Percentiles rank a stretch among this genome's conserved stretches.
These are phyloP conservation scores for Euthynnus affinis DNA, from an alignment of 2,797 vertebrate species.

Conservation along the genomic window DNA sequence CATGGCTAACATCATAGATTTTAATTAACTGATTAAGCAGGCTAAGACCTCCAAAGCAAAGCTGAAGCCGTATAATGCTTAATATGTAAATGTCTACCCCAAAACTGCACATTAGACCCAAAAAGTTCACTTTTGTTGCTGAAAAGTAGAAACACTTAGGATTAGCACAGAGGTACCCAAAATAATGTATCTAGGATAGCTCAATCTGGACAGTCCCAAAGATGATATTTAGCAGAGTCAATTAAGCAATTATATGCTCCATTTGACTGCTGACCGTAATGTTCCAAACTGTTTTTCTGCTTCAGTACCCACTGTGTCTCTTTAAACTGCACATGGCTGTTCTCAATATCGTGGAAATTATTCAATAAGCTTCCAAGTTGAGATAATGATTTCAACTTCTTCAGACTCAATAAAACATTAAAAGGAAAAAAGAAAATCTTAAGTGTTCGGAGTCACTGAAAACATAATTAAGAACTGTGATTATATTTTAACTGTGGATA, in stretches of 20 bases:
- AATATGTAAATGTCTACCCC: not conserved
- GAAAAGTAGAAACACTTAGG: not conserved
- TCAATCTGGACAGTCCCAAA: constrained; percentile 45
- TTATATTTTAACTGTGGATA: constrained; percentile 9
- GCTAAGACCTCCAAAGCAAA: not conserved
- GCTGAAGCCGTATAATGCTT: not conserved
- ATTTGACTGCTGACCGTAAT: constrained; percentile 65
- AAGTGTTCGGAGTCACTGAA: constrained; percentile 26
- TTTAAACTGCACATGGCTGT: constrained; percentile 47
- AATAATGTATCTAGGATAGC: constrained; percentile 6
- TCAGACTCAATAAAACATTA: constrained; percentile 19
- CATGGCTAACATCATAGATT: not conserved
- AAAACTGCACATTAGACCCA: not conserved
- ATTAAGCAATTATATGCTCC: constrained; percentile 74
- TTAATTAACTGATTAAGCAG: not conserved
- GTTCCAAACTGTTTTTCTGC: constrained; percentile 66
- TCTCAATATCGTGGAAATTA: constrained; percentile 19
- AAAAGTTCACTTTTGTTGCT: not conserved
- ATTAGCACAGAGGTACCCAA: not conserved
- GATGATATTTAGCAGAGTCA: constrained; percentile 68
- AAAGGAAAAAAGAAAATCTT: not conserved
- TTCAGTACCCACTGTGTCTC: constrained; percentile 45
- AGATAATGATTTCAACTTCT: constrained; percentile 46
- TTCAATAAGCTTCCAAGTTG: constrained; percentile 33
- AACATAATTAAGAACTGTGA: constrained; percentile 22